Percentiles rank a stretch among this genome's conserved stretches.
These are phyloP conservation scores for Caenorhabditis plicata DNA, from an alignment of 2,888 invertebrate species.

Conservation along the genomic window DNA sequence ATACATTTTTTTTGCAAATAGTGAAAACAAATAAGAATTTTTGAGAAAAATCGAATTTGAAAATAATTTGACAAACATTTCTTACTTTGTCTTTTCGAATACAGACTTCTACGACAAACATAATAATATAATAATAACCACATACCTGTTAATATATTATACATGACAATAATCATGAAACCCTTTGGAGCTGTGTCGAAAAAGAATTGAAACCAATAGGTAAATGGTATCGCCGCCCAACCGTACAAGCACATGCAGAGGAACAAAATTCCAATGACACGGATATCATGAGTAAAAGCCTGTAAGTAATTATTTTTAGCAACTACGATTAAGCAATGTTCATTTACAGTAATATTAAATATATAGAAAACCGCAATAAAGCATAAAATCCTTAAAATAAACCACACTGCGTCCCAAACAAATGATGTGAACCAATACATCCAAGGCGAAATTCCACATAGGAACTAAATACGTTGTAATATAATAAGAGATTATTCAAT, in stretches of 20 bases:
- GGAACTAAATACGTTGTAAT: constrained; percentile 21
- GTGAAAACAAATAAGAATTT: no score
- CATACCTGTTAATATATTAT: constrained; percentile 57
- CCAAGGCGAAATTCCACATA: constrained; percentile 53
- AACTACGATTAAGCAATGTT: no score
- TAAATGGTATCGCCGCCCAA: constrained; percentile 55
- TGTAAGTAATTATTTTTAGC: background rate
- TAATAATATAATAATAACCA: no score
- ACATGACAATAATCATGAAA: constrained; percentile 58
- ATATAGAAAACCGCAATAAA: constrained; percentile 48
- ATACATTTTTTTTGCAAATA: no score
- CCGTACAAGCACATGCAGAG: constrained; percentile 45
- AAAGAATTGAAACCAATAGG: constrained; percentile 56
- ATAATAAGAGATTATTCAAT: background rate
- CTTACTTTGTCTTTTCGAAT: no score
- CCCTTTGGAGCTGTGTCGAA: constrained; percentile 60
- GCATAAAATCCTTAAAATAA: constrained; percentile 38
- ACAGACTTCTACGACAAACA: no score
- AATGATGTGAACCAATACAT: constrained; percentile 56
- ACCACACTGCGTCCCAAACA: constrained; percentile 54
- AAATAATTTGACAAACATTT: no score
- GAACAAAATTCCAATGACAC: constrained; percentile 31
- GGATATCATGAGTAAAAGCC: no score
- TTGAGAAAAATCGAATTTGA: no score
- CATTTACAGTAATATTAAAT: constrained; percentile 40